phyloP scores from a whole-genome alignment of 2,888 invertebrate species.

The Aspidiotus destructor region DNA sequence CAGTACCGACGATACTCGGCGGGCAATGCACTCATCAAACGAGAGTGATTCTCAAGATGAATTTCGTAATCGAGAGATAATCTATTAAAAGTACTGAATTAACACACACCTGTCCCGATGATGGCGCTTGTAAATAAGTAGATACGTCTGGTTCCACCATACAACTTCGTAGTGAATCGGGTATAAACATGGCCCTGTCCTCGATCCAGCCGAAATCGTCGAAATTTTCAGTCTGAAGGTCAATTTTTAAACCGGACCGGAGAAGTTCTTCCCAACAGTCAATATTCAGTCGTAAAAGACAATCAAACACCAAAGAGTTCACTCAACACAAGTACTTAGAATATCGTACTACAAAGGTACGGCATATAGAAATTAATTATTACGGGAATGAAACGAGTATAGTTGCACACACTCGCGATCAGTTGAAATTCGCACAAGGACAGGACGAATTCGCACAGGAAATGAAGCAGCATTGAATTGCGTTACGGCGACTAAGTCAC shows the following conservation, averaged over 20 bases:
- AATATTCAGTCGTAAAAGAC: too few species aligned
- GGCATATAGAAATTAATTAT: too few species aligned
- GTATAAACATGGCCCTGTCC: slow-evolving; percentile 63
- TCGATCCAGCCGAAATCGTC: slow-evolving; percentile 25
- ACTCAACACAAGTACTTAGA: too few species aligned
- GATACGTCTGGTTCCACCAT: slow-evolving; percentile 93
- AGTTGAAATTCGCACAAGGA: not conserved
- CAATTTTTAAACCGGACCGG: not conserved
- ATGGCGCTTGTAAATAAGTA: slow-evolving; percentile 87
- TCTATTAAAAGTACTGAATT: not conserved
- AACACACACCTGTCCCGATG: slow-evolving; percentile 77
- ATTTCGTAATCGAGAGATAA: too few species aligned
- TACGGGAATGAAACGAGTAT: too few species aligned
- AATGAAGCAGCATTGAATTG: not conserved
- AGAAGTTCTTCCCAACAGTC: too few species aligned
- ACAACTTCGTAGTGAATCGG: slow-evolving; percentile 85
- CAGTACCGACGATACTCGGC: too few species aligned
- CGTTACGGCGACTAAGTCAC: not conserved
- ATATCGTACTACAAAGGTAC: too few species aligned
- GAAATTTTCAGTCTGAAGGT: slow-evolving; percentile 18
- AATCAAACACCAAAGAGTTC: too few species aligned
- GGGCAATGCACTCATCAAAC: too few species aligned
- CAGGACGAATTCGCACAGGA: slow-evolving; percentile 1
- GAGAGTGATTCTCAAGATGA: too few species aligned
- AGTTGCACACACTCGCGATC: not conserved